These are phyloP conservation scores for Morelia viridis DNA, from an alignment of 2,797 vertebrate species.

Conservation along the genomic window DNA sequence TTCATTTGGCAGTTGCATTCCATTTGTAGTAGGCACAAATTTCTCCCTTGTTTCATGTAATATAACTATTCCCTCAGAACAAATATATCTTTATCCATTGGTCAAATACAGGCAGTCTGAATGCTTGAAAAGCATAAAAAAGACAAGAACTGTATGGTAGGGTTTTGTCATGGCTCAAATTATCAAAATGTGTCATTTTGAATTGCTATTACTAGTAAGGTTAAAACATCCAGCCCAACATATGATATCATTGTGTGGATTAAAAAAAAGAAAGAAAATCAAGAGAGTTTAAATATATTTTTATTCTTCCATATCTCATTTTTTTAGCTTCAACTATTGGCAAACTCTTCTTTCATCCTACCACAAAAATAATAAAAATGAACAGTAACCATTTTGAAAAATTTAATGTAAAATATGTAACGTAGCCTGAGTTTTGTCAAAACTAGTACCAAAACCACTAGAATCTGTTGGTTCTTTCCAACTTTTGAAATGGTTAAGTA, in stretches of 20 bases:
- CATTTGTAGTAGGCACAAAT: conserved; percentile 13
- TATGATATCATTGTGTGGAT: background rate
- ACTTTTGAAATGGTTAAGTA: background rate
- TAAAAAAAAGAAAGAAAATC: background rate
- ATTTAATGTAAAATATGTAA: background rate
- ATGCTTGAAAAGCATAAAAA: background rate
- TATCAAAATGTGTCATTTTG: conserved; percentile 7
- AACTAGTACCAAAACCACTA: background rate
- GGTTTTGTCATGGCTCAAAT: background rate
- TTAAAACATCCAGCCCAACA: conserved; percentile 14
- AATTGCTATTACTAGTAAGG: conserved; percentile 11
- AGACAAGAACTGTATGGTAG: background rate
- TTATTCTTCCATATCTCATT: background rate
- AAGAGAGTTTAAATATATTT: background rate
- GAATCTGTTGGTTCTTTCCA: background rate
- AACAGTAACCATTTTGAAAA: background rate
- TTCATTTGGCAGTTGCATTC: conserved; percentile 2
- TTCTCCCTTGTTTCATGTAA: conserved; percentile 25
- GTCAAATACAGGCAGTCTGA: background rate
- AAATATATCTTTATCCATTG: conserved; percentile 29
- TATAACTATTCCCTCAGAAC: conserved; percentile 6
- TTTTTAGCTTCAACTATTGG: background rate
- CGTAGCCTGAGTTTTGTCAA: background rate
- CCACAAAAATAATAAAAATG: background rate
- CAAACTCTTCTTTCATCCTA: background rate